Percentiles rank a stretch among this genome's conserved stretches.
phyloP scores from a whole-genome alignment of 2,113 vertebrate genomes.

The Cinclus cinclus region DNA sequence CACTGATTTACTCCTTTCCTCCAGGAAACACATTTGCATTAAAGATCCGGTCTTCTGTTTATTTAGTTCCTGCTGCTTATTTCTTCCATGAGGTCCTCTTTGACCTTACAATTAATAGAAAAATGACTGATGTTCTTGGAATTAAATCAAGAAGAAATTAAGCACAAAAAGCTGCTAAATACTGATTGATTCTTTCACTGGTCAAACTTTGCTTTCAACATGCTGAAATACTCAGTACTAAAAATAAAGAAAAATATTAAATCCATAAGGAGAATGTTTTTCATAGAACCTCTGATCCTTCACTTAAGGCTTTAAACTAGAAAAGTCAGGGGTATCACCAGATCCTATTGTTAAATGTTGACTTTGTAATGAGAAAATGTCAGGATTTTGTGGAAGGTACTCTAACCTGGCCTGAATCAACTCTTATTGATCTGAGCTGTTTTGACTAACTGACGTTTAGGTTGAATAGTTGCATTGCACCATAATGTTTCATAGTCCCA shows the following conservation, averaged over 20 bases:
- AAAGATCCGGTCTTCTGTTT: conserved; percentile 49
- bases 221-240: not conserved
- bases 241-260: not conserved
- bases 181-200: not conserved
- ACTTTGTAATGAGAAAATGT: not conserved
- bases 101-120: conserved; percentile 35
- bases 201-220: not conserved
- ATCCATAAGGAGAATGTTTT: not conserved
- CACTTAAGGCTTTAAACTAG: not conserved
- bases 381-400: not conserved
- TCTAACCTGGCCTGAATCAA: not conserved
- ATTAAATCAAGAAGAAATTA: not conserved
- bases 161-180: not conserved
- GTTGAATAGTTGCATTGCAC: not conserved
- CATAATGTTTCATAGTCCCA: not conserved
- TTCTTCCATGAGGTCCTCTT: not conserved
- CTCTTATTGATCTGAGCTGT: not conserved
- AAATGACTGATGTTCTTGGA: not conserved
- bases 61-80: conserved; percentile 21
- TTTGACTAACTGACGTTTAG: not conserved
- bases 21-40: conserved; percentile 54
- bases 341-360: not conserved
- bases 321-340: not conserved
- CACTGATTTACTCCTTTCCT: conserved; percentile 26
- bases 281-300: not conserved